Percentiles rank a stretch among this genome's conserved stretches.
phyloP scores from a whole-genome alignment of 2,113 vertebrate species.

The Motacilla alba region DNA sequence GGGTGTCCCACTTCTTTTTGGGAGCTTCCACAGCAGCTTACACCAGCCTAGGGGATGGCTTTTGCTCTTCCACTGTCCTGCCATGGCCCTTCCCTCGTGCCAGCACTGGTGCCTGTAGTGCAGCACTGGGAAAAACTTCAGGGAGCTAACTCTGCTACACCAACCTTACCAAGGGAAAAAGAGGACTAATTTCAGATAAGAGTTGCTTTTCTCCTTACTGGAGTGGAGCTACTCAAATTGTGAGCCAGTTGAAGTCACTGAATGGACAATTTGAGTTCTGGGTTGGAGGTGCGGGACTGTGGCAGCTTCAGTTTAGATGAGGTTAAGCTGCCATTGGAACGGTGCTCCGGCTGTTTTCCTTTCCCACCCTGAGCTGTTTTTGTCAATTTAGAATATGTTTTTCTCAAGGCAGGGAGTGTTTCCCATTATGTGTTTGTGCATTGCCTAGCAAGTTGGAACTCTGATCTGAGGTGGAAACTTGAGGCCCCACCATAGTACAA shows the following conservation, averaged over 20 bases:
- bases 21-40: background rate
- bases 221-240: background rate
- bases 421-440: constrained; percentile 56
- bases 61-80: background rate
- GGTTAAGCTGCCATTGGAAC: background rate
- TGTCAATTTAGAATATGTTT: constrained; percentile 29
- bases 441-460: constrained; percentile 49
- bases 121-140: background rate
- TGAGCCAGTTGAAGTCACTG: background rate
- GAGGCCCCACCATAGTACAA: constrained; percentile 48
- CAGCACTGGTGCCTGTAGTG: background rate
- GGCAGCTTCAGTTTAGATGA: background rate
- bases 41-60: background rate
- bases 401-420: constrained; percentile 55
- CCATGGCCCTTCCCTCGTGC: background rate
- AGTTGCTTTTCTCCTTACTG: background rate
- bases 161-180: background rate
- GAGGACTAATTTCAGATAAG: background rate
- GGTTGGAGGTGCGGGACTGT: background rate
- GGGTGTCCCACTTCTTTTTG: background rate
- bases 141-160: background rate
- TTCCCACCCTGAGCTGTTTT: constrained; percentile 30
- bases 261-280: background rate
- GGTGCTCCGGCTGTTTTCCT: background rate
- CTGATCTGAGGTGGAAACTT: constrained; percentile 64